These are phyloP conservation scores for Hippasteria phrygiana DNA, from an alignment of 53 echinoderm and acorn worm species.

Conservation along the genomic window DNA sequence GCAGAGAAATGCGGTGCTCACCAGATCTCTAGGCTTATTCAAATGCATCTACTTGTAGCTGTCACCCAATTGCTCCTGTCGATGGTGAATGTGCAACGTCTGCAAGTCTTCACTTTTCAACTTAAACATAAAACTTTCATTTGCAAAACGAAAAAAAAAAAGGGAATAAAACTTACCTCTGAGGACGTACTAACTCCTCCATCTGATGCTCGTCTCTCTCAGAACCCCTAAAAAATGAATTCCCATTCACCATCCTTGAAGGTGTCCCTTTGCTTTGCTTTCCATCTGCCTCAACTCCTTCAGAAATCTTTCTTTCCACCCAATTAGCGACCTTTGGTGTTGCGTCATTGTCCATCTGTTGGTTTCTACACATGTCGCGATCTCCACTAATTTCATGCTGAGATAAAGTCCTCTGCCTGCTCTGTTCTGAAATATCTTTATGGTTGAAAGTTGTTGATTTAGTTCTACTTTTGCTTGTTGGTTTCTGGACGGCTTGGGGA, in stretches of 20 bases:
- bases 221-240: background rate
- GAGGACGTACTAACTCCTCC: background rate
- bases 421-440: background rate
- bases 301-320: background rate
- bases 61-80: too few species aligned
- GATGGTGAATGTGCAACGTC: too few species aligned
- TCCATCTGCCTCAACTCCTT: background rate
- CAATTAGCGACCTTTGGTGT: background rate
- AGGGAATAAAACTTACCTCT: slow-evolving; percentile 1
- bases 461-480: background rate
- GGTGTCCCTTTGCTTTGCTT: background rate
- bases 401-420: background rate
- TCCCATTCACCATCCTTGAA: background rate
- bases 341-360: background rate
- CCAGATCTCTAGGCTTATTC: background rate
- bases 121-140: background rate
- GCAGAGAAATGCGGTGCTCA: background rate
- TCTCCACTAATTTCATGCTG: background rate
- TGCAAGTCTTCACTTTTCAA: too few species aligned
- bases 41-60: background rate
- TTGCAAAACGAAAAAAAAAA: background rate
- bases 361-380: background rate
- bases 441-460: background rate
- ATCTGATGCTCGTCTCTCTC: background rate
- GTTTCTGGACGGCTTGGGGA: background rate